Evolutionary conservation across 2,888 invertebrate species (phyloP).

Genomic region (Cosmorhoe ocellata): DNA sequence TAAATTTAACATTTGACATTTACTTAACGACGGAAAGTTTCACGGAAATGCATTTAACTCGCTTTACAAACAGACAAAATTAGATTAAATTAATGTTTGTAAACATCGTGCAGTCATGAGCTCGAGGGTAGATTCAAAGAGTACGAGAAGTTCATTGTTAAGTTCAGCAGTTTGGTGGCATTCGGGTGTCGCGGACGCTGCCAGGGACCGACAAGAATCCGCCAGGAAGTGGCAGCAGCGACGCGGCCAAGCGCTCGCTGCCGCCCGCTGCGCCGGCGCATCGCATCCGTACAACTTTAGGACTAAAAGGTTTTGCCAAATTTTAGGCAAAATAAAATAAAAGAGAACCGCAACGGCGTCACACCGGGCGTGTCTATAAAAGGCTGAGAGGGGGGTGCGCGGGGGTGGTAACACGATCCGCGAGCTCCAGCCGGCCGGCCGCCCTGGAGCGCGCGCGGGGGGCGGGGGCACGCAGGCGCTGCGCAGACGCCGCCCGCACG

Average conservation of each 20-base stretch:
- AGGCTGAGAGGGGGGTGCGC: constrained; percentile 81
- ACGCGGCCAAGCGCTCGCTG: constrained; percentile 34
- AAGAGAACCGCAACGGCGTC: constrained; percentile 68
- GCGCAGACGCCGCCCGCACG: constrained; percentile 69
- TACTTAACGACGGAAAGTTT: constrained; percentile 6
- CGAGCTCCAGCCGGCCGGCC: constrained; percentile 78
- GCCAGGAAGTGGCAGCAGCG: constrained; percentile 54
- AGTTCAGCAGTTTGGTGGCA: constrained; percentile 65
- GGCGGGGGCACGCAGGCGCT: constrained; percentile 42
- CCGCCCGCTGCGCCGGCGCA: constrained; percentile 24
- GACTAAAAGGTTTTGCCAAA: constrained; percentile 68
- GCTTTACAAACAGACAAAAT: constrained; percentile 47
- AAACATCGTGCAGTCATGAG: constrained; percentile 55
- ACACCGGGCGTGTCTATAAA: constrained; percentile 81
- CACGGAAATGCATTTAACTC: constrained; percentile 21
- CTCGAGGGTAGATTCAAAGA: constrained; percentile 58
- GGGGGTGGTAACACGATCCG: constrained; percentile 82
- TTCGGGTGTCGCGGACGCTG: constrained; percentile 48
- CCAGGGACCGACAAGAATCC: constrained; percentile 65
- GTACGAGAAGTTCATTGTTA: constrained; percentile 74
- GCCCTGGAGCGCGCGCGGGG: constrained; percentile 65
- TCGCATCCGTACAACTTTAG: constrained; percentile 34
- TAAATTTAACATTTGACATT: too few species aligned
- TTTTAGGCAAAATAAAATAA: constrained; percentile 80
- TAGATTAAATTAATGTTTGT: constrained; percentile 69